These are phyloP conservation scores for Mareca strepera DNA, from an alignment of 2,797 vertebrate genomes.

Conservation along the genomic window DNA sequence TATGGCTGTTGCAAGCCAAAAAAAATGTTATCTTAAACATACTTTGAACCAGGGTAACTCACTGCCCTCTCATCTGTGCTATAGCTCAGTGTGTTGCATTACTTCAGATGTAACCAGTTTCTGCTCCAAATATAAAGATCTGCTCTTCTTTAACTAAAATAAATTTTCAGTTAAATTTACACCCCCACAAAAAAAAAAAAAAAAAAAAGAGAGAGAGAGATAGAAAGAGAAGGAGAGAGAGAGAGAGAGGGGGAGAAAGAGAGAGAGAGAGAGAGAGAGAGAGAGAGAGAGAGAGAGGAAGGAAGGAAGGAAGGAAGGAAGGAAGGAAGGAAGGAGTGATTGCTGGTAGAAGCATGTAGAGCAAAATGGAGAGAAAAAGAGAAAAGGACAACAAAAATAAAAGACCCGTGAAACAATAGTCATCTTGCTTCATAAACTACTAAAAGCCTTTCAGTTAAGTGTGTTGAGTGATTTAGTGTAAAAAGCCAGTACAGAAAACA, in stretches of 20 bases:
- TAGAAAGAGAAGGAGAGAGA: too few relatives aligned
- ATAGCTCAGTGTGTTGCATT: background rate
- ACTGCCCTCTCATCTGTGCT: background rate
- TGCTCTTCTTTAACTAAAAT: background rate
- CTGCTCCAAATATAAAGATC: background rate
- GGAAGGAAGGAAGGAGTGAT: too few relatives aligned
- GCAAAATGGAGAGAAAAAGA: background rate
- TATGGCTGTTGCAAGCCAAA: background rate
- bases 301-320: too few relatives aligned
- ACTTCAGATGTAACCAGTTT: background rate
- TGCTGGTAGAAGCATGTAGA: background rate
- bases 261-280: too few relatives aligned
- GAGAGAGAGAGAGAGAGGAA: too few relatives aligned
- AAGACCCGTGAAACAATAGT: background rate
- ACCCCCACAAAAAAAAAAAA: too few relatives aligned
- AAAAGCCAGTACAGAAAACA: background rate
- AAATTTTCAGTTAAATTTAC: background rate
- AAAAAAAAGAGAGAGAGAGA: too few relatives aligned
- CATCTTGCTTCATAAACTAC: background rate
- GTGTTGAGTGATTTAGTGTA: background rate
- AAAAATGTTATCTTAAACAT: conserved; percentile 16
- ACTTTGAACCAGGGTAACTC: background rate
- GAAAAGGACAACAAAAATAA: background rate
- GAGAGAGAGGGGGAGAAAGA: too few relatives aligned
- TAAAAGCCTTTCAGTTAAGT: background rate